Conservation (phyloP, 2,113 vertebrate genomes). For the Thamnaconus septentrionalis region DNA sequence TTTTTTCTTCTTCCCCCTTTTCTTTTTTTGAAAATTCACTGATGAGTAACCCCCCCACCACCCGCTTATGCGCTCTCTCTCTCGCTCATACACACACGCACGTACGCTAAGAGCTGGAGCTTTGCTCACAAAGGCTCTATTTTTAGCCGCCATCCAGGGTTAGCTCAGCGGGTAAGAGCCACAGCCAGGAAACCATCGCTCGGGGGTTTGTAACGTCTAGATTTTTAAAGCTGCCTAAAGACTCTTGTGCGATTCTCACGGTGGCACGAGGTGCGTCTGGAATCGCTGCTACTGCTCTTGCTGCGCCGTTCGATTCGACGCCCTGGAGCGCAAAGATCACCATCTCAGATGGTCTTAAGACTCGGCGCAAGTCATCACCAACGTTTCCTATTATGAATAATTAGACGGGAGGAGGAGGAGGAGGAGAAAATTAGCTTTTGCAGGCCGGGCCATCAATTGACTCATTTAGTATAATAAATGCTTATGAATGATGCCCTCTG, state of each 20-base stretch:
- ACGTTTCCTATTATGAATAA: conserved; percentile 6
- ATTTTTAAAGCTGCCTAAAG: conserved; percentile 54
- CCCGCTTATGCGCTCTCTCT: too few relatives aligned
- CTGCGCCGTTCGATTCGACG: conserved; percentile 1
- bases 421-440: too few relatives aligned
- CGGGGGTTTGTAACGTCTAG: conserved; percentile 58
- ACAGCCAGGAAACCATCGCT: conserved; percentile 40
- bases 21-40: conserved; percentile 50
- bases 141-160: conserved; percentile 63
- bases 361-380: not conserved
- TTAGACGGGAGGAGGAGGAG: too few relatives aligned
- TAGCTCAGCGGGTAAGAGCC: conserved; percentile 62
- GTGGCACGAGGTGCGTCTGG: too few relatives aligned
- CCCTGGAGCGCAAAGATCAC: conserved; percentile 21
- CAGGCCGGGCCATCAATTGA: too few relatives aligned
- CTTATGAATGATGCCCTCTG: too few relatives aligned
- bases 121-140: conserved; percentile 60
- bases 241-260: not conserved
- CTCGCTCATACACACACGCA: too few relatives aligned
- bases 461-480: too few relatives aligned
- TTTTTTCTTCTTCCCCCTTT: too few relatives aligned
- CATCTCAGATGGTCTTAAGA: not conserved
- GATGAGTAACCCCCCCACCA: conserved; percentile 51
- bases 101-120: conserved; percentile 30
- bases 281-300: too few relatives aligned